Conservation (phyloP, 2,113 vertebrate genomes). For the Eupsittula cactorum region DNA sequence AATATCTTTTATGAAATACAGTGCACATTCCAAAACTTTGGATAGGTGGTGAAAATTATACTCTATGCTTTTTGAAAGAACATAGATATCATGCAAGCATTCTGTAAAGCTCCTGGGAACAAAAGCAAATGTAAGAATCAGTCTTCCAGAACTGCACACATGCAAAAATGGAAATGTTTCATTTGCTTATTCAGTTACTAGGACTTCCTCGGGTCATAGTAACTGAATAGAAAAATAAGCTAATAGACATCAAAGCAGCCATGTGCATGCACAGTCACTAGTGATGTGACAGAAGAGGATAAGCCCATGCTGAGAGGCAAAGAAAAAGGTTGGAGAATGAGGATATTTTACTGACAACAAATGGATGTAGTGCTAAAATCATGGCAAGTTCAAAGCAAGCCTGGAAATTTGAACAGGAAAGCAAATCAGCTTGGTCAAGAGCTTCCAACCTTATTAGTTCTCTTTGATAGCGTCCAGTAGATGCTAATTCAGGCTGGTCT, state of each 20-base stretch:
- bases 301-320: background rate
- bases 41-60: background rate
- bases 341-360: background rate
- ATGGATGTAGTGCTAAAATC: background rate
- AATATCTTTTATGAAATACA: background rate
- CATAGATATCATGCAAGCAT: background rate
- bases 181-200: background rate
- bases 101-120: background rate
- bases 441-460: background rate
- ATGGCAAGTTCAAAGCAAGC: background rate
- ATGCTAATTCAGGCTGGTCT: background rate
- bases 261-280: background rate
- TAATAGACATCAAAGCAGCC: background rate
- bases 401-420: background rate
- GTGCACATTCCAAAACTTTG: background rate
- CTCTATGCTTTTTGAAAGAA: background rate
- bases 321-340: background rate
- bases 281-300: background rate
- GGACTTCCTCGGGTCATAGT: background rate
- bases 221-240: background rate
- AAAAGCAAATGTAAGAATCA: background rate
- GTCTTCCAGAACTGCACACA: background rate
- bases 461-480: background rate
- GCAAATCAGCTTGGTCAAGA: background rate
- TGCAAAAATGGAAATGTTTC: fast-evolving